phyloP scores from a whole-genome alignment of 2,113 vertebrate species.

The Verasper variegatus region DNA sequence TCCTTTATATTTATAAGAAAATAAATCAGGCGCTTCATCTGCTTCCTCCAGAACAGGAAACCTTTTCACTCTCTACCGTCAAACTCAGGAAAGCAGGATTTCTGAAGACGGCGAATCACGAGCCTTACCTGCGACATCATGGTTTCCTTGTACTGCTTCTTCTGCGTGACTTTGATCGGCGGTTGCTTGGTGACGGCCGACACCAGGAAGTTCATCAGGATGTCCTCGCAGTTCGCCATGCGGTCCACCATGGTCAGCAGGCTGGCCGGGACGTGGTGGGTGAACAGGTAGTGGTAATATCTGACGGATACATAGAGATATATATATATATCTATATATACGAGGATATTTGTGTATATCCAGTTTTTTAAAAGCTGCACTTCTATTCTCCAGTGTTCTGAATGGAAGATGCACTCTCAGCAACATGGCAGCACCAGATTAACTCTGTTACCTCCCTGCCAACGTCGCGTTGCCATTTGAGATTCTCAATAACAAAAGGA shows the following conservation, averaged over 20 bases:
- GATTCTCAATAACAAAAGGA: slow-evolving; percentile 56
- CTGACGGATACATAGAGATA: slow-evolving; percentile 47
- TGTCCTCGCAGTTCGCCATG: slow-evolving; percentile 85
- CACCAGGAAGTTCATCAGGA: slow-evolving; percentile 86
- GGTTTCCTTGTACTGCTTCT: slow-evolving; percentile 88
- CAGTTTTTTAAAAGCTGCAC: neutral
- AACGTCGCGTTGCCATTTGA: slow-evolving; percentile 36
- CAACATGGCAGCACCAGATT: slow-evolving; percentile 63
- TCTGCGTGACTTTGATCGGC: slow-evolving; percentile 86
- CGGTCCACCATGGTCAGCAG: slow-evolving; percentile 81
- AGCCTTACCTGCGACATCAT: slow-evolving; percentile 82
- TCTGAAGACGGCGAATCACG: too few relatives aligned
- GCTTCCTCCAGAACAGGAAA: neutral
- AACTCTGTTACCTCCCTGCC: slow-evolving; percentile 12
- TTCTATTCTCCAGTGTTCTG: neutral
- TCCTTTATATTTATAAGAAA: slow-evolving; percentile 4
- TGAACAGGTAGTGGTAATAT: slow-evolving; percentile 86
- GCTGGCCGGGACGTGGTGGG: slow-evolving; percentile 77
- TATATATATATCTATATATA: neutral
- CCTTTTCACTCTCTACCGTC: neutral
- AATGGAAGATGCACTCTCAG: slow-evolving; percentile 50
- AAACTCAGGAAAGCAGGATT: too few relatives aligned
- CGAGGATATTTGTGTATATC: neutral
- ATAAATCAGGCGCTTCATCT: neutral
- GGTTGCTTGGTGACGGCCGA: slow-evolving; percentile 84